Evolutionary conservation across 2,797 vertebrate species (phyloP).

Genomic region (Podarcis lilfordi): DNA sequence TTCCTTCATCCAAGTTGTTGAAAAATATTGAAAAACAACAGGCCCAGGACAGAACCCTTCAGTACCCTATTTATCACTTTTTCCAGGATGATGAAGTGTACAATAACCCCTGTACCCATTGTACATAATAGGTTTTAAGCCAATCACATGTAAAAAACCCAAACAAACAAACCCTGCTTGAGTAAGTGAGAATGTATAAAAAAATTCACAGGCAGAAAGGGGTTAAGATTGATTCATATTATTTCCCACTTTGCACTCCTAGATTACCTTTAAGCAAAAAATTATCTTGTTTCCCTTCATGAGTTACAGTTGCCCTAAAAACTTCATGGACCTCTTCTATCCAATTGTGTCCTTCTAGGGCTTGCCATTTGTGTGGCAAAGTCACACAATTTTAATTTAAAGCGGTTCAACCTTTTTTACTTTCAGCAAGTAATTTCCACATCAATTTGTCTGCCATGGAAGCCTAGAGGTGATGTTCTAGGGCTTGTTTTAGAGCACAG

Average conservation of each 20-base stretch:
- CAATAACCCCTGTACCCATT: no score
- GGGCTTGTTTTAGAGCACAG: no score
- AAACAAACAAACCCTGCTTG: no score
- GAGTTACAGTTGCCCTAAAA: slow-evolving; percentile 5
- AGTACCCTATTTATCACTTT: no score
- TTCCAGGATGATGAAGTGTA: no score
- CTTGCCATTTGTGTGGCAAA: background rate
- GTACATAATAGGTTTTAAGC: no score
- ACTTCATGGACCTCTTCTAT: background rate
- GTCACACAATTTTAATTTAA: background rate
- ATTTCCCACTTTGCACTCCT: background rate
- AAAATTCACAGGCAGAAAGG: background rate
- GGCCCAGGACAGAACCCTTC: no score
- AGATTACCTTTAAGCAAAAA: background rate
- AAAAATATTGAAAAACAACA: no score
- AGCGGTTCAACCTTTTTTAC: background rate
- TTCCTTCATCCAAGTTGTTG: no score
- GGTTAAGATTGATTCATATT: background rate
- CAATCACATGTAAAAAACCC: no score
- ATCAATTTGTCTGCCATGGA: background rate
- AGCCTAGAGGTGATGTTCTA: background rate
- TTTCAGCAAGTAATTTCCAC: background rate
- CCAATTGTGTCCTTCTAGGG: background rate
- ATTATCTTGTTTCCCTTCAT: background rate
- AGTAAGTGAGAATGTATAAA: no score